Evolutionary conservation across 2,888 invertebrate genomes (phyloP), one percentile per base, ranked within the genome.

Genomic region (Matsumyia berberina): DNA sequence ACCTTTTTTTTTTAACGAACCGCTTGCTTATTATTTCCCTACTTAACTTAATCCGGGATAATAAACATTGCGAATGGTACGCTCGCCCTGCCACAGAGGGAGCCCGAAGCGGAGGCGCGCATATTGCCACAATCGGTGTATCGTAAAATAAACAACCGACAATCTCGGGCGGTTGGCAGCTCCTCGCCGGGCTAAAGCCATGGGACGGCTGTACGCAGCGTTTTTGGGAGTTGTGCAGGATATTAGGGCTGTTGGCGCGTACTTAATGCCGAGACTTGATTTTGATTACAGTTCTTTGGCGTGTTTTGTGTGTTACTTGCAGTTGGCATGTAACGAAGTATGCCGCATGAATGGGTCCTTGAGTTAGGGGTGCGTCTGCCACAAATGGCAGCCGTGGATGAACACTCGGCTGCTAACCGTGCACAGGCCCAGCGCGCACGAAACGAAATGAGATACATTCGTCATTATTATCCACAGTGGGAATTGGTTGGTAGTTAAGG

Each of bases 211-310:
- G 11, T 6, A 7, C 4, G 15, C 7, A 4, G 7, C 15, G 17
- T 69, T n/a, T n/a, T n/a, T 49, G 62, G 17, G 37, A 69, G 49
- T n/a, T 51, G 37, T 70, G 81, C 64, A 70, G 44, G 70, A 51
- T 66, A 70, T 70, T 76, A 42, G 51, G 19, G 67, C 49, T 67
- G 46, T 24, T 62, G 73, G 62, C 57, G 55, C 69, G 64, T 83
- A 78, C 57, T 76, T 67, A 76, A 67, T 73, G 62, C 78, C 37
- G 39, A 39, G 78, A 83, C 72, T 78, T 83, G 82, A 83, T 83
- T 83, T 78, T 83, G 82, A 83, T 83, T 83, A 78, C 82, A 73
- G 39, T 78, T 73, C 82, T 67, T 83, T 67, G 62, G 78, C 44
- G 60, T 69, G 67, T 69, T 64, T 35, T 69, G 78, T 62, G 62